Percentiles rank a stretch among this genome's conserved stretches.
These are phyloP conservation scores for Cerceris ruficornis DNA, from an alignment of 2,888 invertebrate genomes.

Conservation along the genomic window DNA sequence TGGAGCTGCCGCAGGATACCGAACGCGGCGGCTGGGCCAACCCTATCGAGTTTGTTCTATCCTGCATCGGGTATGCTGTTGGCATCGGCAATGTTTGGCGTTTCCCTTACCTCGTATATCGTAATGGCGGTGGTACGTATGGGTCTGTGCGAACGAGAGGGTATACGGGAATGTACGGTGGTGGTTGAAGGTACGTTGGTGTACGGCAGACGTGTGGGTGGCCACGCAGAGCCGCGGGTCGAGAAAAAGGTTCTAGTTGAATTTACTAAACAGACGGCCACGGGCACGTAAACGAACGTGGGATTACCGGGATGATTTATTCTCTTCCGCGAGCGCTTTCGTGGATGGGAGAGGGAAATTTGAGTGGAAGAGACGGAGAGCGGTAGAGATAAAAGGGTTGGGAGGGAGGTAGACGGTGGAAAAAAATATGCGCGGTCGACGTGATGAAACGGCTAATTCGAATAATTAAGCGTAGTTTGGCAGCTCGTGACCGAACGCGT, in stretches of 20 bases:
- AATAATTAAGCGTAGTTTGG: constrained; percentile 58
- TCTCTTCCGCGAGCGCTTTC: constrained; percentile 22
- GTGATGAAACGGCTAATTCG: constrained; percentile 56
- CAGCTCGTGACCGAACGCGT: constrained; percentile 46
- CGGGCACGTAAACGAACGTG: constrained; percentile 43
- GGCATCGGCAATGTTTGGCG: constrained; percentile 91
- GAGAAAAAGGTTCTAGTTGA: constrained; percentile 26
- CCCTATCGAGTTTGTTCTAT: constrained; percentile 88
- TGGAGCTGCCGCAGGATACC: constrained; percentile 67
- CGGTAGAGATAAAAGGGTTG: not conserved
- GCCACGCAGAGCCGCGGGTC: not conserved
- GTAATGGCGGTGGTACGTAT: constrained; percentile 89
- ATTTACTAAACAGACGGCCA: constrained; percentile 40
- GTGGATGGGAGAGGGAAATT: not conserved
- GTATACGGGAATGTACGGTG: not conserved
- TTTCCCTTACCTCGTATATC: constrained; percentile 90
- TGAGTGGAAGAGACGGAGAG: not conserved
- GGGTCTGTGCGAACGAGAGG: constrained; percentile 5
- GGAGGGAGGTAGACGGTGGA: not conserved
- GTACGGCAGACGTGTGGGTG: not conserved
- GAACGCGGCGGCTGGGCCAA: constrained; percentile 85
- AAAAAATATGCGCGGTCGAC: constrained; percentile 25
- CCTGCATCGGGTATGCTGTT: constrained; percentile 90
- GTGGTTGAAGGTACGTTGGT: not conserved
- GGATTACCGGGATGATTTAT: constrained; percentile 57